A percentile compares a stretch with the other conserved stretches of the same genome.
These are phyloP conservation scores for Parelbella ahira DNA, from an alignment of 2,888 invertebrate genomes.

Conservation along the genomic window DNA sequence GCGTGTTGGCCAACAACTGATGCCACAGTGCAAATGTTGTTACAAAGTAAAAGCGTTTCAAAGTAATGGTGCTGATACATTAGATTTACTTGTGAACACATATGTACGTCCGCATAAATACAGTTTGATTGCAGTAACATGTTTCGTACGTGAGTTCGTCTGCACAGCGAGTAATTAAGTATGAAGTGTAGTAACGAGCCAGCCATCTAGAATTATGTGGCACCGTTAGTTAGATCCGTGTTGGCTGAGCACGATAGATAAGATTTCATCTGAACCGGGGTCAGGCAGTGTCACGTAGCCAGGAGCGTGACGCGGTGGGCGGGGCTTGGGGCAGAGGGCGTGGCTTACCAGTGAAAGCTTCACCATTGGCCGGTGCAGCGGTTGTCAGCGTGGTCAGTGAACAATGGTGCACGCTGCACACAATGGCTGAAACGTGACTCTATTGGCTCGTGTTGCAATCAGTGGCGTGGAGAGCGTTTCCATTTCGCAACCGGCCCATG, in stretches of 20 bases:
- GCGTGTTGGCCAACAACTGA: no score
- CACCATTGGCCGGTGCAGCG: conserved; percentile 38
- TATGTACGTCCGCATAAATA: conserved; percentile 6
- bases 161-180: conserved; percentile 15
- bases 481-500: conserved; percentile 17
- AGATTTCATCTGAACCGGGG: conserved; percentile 25
- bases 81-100: no score
- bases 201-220: conserved; percentile 16
- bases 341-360: conserved; percentile 27
- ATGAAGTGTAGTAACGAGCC: conserved; percentile 13
- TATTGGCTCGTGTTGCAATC: conserved; percentile 26
- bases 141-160: conserved; percentile 4
- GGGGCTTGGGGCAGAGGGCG: conserved; percentile 33
- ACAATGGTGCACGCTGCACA: conserved; percentile 29
- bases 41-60: no score
- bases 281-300: conserved; percentile 22
- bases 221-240: conserved; percentile 12
- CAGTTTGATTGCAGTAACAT: conserved; percentile 14
- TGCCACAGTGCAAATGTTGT: no score
- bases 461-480: no score
- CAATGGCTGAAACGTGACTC: conserved; percentile 53
- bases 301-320: conserved; percentile 27
- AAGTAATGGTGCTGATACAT: no score
- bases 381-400: conserved; percentile 14
- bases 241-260: conserved; percentile 22